phyloP scores from a whole-genome alignment of 2,888 invertebrate genomes.

The Hesperia comma region DNA sequence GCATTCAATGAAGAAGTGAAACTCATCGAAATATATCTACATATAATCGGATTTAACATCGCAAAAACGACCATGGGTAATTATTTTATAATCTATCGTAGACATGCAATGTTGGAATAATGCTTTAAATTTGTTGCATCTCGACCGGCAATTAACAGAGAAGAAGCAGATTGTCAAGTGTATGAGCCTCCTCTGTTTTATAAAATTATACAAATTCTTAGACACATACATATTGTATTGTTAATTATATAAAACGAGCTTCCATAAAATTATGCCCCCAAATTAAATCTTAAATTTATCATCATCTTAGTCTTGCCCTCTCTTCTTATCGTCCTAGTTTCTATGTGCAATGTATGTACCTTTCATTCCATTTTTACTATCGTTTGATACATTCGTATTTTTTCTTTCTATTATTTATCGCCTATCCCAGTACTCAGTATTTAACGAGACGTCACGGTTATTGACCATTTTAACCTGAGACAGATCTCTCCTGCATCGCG shows the following conservation, averaged over 20 bases:
- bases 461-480: constrained; percentile 12
- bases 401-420: not conserved
- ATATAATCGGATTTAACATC: constrained; percentile 31
- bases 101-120: constrained; percentile 31
- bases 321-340: too few species aligned
- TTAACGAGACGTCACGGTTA: constrained; percentile 6
- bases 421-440: not conserved
- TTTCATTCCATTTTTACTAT: too few species aligned
- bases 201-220: not conserved
- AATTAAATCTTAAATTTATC: not conserved
- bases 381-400: not conserved
- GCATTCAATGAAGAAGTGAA: constrained; percentile 34
- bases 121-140: constrained; percentile 13
- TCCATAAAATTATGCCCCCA: too few species aligned
- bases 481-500: constrained; percentile 30
- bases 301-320: too few species aligned
- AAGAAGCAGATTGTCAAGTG: not conserved
- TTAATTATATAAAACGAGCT: too few species aligned
- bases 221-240: too few species aligned
- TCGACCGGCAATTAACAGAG: not conserved
- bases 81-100: constrained; percentile 27
- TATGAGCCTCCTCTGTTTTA: not conserved
- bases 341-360: too few species aligned
- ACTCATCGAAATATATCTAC: constrained; percentile 29
- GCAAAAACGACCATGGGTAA: constrained; percentile 25